Evolutionary conservation across 1,140 invertebrate genomes (phyloP), one percentile per base, ranked within the genome.

Genomic region (Lepidurus apus): DNA sequence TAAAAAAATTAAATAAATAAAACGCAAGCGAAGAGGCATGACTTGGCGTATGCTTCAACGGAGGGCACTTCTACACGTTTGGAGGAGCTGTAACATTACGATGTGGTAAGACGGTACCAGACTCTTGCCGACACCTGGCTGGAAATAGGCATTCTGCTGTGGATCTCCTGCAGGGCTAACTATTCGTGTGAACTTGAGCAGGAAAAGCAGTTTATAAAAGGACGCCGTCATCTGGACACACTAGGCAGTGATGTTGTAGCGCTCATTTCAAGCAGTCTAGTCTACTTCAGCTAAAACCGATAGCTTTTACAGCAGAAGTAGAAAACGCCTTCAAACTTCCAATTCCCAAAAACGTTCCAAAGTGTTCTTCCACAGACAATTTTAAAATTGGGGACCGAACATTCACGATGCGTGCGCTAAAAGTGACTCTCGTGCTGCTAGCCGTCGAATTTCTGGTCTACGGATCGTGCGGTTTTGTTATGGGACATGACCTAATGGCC

Each of bases 131-230:
- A 65, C 53, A 65, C 53, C 53, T 65, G 17, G 17, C 53, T 21
- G 17, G 53, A 13, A 65, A 65, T 7, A 65, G 13, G 53, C 0
- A 65, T 65, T 65, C 34, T 65, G 8, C 21, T 9, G 17, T 65
- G 13, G 17, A 65, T 21, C 53, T 65, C 9, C 53, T 65, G 53
- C 17, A 65, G 53, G 53, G 17, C 34, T 34, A n/a, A 65, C 6
- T 65, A 21, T 65, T 65, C 53, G 53, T 34, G 34, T 65, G 53
- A 65, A 65, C 53, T 65, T 65, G 53, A 65, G 53, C 53, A 65
- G 13, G 53, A 65, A 34, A 34, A 65, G 53, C 53, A 65, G 53
- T 65, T 65, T 21, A 65, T 65, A 65, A 65, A 65, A 65, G 53
- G 53, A 65, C 53, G 53, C 53, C 21, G 21, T 65, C 53, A 65